Conservation (phyloP, 2,888 invertebrate genomes). For the Lymantria dispar region DNA sequence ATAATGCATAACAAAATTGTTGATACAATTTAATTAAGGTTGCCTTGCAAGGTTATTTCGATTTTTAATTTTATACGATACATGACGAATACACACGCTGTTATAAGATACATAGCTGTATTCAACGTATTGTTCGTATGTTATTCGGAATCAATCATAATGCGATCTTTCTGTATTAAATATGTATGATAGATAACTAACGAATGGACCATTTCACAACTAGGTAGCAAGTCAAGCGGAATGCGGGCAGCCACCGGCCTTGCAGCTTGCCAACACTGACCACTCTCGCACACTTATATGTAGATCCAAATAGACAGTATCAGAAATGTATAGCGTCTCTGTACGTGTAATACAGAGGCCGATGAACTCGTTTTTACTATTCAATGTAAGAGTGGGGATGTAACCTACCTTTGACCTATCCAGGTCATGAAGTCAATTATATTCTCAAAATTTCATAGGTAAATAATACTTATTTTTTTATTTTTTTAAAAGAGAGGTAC, state of each 20-base stretch:
- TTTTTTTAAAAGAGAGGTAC: too few relatives aligned
- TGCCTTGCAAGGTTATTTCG: slow-evolving; percentile 23
- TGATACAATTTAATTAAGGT: slow-evolving; percentile 21
- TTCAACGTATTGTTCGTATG: too few relatives aligned
- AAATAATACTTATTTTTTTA: too few relatives aligned
- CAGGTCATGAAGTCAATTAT: not conserved
- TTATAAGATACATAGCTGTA: too few relatives aligned
- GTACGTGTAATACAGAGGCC: slow-evolving; percentile 43
- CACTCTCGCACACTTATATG: slow-evolving; percentile 61
- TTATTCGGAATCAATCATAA: too few relatives aligned
- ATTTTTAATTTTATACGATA: too few relatives aligned
- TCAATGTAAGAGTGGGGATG: slow-evolving; percentile 4
- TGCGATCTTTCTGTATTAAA: not conserved
- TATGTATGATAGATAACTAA: slow-evolving; percentile 22
- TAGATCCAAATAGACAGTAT: slow-evolving; percentile 57
- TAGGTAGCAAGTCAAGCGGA: slow-evolving; percentile 61
- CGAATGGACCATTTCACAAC: slow-evolving; percentile 74
- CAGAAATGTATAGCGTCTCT: slow-evolving; percentile 44
- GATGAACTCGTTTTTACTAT: slow-evolving; percentile 40
- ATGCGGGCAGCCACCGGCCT: slow-evolving; percentile 75
- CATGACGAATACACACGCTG: too few relatives aligned
- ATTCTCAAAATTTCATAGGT: too few relatives aligned
- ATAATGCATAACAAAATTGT: slow-evolving; percentile 12
- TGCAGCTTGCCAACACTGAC: slow-evolving; percentile 75
- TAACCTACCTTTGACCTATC: not conserved